Percentiles rank a stretch among this genome's conserved stretches.
Conservation (phyloP, 2,888 invertebrate species). For the Podotricha telesiphe region DNA sequence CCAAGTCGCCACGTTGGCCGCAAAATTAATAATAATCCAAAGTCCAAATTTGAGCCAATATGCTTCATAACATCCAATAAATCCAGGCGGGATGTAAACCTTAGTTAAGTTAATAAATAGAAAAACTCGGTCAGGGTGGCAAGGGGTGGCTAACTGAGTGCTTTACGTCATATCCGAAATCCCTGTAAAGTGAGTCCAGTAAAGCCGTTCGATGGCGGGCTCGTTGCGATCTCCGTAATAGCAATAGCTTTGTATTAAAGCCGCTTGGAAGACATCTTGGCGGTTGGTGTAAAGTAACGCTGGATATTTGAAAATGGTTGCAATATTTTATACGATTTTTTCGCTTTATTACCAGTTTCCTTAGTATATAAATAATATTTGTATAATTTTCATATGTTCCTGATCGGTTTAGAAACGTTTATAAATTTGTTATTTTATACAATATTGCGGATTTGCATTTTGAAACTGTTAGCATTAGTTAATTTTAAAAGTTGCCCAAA, state of each 20-base stretch:
- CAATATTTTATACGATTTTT: background rate
- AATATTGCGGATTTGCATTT: too few species aligned
- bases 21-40: constrained; percentile 15
- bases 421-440: background rate
- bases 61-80: constrained; percentile 14
- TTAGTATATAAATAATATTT: background rate
- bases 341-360: background rate
- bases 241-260: constrained; percentile 84
- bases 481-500: too few species aligned
- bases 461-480: too few species aligned
- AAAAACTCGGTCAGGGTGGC: constrained; percentile 74
- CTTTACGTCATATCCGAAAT: constrained; percentile 83
- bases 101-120: constrained; percentile 79
- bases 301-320: constrained; percentile 39
- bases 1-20: background rate
- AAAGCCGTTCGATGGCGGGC: constrained; percentile 80
- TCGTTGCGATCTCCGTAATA: constrained; percentile 79
- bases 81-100: constrained; percentile 49
- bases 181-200: constrained; percentile 81
- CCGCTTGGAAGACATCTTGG: constrained; percentile 70
- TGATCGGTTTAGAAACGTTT: background rate
- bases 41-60: constrained; percentile 7
- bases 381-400: background rate
- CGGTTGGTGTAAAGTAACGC: constrained; percentile 68
- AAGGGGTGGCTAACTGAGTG: constrained; percentile 69